These are phyloP conservation scores for Falco rusticolus DNA, from an alignment of 2,797 vertebrate genomes.

Conservation along the genomic window DNA sequence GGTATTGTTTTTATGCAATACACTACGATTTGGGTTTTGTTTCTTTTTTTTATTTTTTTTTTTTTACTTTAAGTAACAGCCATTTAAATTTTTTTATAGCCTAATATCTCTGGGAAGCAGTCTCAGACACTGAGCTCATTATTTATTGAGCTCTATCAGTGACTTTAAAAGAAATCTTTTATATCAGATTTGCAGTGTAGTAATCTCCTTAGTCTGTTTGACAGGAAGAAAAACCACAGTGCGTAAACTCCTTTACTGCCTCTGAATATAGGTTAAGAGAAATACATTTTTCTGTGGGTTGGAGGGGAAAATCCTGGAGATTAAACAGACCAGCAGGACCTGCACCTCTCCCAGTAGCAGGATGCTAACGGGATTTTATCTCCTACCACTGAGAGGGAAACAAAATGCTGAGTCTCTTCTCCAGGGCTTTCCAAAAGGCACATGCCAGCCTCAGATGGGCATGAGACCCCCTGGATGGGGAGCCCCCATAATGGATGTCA, in stretches of 20 bases:
- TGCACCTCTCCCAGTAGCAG: rapidly evolving
- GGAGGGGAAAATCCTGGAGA: neutral
- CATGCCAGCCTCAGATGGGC: no score
- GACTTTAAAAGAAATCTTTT: conserved; percentile 42
- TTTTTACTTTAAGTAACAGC: neutral
- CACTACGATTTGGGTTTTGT: neutral
- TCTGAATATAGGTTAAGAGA: neutral
- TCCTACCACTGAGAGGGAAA: neutral
- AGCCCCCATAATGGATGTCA: rapidly evolving
- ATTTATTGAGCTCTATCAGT: neutral
- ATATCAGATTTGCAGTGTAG: neutral
- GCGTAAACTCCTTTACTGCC: neutral
- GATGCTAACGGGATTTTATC: neutral
- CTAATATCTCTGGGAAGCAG: neutral
- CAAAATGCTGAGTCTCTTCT: neutral
- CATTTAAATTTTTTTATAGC: neutral
- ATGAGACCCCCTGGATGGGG: rapidly evolving
- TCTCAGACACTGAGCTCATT: neutral
- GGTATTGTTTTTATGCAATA: neutral
- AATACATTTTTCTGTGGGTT: neutral
- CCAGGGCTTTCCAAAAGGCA: neutral
- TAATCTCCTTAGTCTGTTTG: neutral
- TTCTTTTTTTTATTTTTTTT: no score
- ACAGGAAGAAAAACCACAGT: neutral
- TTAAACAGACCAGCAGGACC: neutral